Evolutionary conservation across 2,888 invertebrate genomes (phyloP).

Genomic region (Troides aeacus): DNA sequence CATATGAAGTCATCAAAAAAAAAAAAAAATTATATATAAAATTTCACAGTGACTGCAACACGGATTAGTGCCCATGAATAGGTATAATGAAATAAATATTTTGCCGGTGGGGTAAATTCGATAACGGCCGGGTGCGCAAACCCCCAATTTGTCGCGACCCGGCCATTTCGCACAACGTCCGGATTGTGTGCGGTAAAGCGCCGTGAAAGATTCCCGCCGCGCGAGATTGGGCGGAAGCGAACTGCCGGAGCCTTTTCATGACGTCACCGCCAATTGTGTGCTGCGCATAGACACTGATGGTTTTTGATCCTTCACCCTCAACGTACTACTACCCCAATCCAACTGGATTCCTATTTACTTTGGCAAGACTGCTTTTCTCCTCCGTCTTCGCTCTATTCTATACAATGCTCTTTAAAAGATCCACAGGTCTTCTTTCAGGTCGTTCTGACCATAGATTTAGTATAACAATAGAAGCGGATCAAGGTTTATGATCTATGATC

Average conservation of each 20-base stretch:
- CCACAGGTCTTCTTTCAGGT: too few species aligned
- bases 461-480: too few species aligned
- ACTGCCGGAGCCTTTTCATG: constrained; percentile 51
- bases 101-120: constrained; percentile 75
- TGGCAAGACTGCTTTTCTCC: too few species aligned
- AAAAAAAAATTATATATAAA: neutral
- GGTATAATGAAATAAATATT: constrained; percentile 81
- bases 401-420: too few species aligned
- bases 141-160: constrained; percentile 65
- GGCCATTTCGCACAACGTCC: constrained; percentile 68
- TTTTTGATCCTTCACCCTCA: neutral
- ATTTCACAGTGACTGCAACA: constrained; percentile 45
- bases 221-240: constrained; percentile 68
- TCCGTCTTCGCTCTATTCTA: too few species aligned
- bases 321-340: too few species aligned
- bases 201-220: constrained; percentile 55
- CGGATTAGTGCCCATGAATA: constrained; percentile 77
- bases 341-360: too few species aligned
- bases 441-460: too few species aligned
- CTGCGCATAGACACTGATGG: neutral
- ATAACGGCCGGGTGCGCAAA: constrained; percentile 67
- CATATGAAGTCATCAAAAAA: too few species aligned
- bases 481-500: too few species aligned
- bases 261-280: constrained; percentile 15
- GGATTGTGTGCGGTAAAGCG: constrained; percentile 67